phyloP scores from a whole-genome alignment of 2,113 vertebrate genomes.

The Physeter macrocephalus region DNA sequence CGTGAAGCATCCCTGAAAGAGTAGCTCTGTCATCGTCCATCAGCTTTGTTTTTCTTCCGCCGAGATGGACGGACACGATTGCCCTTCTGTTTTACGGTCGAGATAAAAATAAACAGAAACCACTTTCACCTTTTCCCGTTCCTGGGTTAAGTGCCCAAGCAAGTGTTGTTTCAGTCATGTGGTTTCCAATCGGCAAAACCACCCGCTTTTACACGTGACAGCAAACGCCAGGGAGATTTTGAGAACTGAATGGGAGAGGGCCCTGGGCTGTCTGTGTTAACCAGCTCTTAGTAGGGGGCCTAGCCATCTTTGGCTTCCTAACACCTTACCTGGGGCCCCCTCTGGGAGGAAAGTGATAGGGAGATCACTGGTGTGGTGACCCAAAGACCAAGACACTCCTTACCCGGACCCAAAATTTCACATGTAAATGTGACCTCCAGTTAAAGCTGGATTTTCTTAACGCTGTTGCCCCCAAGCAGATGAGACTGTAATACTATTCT shows the following conservation, averaged over 20 bases:
- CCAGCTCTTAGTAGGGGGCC: neutral
- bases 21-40: neutral
- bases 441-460: constrained; percentile 69
- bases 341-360: neutral
- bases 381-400: constrained; percentile 1
- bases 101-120: neutral
- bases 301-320: neutral
- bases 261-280: neutral
- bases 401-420: constrained; percentile 30
- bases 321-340: too few relatives aligned
- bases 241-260: neutral
- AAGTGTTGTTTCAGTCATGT: constrained; percentile 2
- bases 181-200: constrained; percentile 26
- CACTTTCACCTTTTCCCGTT: neutral
- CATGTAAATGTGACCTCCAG: constrained; percentile 58
- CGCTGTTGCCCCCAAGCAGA: constrained; percentile 28
- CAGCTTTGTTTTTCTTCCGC: neutral
- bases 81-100: neutral
- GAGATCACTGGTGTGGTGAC: neutral
- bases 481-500: constrained; percentile 69
- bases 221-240: neutral
- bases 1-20: neutral
- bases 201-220: accelerated
- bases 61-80: accelerated
- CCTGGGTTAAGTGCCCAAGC: neutral